Base-by-base conservation (phyloP, 2,888 invertebrate species). In the Spialia ferax region DNA sequence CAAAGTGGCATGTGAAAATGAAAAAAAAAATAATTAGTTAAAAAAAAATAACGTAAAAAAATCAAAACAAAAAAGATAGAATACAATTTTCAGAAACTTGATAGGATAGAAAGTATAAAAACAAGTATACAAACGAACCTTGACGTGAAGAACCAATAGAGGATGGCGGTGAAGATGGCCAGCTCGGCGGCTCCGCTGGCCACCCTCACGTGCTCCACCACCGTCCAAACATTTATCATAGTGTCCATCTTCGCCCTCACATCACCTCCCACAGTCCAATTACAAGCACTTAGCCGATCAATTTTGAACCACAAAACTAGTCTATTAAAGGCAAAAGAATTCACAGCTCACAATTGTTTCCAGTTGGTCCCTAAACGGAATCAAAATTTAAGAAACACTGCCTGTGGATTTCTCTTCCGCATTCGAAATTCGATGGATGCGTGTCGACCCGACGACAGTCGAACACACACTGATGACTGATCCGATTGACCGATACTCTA, bases 71-170 rank as follows among this genome's bases (percentile, higher is more conserved):
- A 48, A 13, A 18, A 29, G 1, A 45, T 18, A 48, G 20, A 42
- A 20, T 6, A 45, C 15, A 48, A 11, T n/a, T n/a, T n/a, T n/a
- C n/a, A n/a, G n/a, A n/a, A n/a, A n/a, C n/a, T n/a, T n/a, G n/a
- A n/a, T n/a, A n/a, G n/a, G n/a, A n/a, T n/a, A n/a, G n/a, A n/a
- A n/a, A n/a, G n/a, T n/a, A n/a, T 29, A 50, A 35, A 15, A 35
- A 59, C 1, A 50, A 18, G 7, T n/a, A 52, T 23, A 59, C 59
- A 29, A 73, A 87, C 89, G 60, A 86, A 95, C 95, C 95, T 95
- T 75, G 94, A 93, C 62, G 94, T 95, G 85, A 95, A 95, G 87
- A 95, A 94, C 93, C 95, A 95, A 87, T 95, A 95, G 73, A 95
- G 87, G 32, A 95, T 89, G 68, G 94, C 95, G 73, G 94, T 94